These are phyloP conservation scores for Caenorhabditis sulstoni DNA, from an alignment of 2,888 invertebrate genomes.

Conservation along the genomic window DNA sequence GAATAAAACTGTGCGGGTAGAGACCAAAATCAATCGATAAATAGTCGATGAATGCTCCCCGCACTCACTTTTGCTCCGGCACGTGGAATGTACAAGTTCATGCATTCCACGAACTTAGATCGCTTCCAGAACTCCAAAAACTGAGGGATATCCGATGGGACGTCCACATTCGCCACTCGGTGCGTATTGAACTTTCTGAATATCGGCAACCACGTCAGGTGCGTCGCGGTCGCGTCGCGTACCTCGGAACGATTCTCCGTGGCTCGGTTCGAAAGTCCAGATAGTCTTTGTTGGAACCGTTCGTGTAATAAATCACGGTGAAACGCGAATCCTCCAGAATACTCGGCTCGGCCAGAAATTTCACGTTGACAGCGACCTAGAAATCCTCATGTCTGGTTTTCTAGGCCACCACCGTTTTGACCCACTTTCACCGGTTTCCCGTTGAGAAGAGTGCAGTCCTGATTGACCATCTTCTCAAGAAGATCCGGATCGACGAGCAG, in stretches of 20 bases:
- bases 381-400: not conserved
- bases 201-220: not conserved
- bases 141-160: slow-evolving; percentile 28
- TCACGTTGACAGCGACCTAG: slow-evolving; percentile 40
- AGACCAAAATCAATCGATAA: too few species aligned
- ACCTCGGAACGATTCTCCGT: slow-evolving; percentile 45
- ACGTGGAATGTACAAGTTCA: slow-evolving; percentile 33
- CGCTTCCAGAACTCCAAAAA: slow-evolving; percentile 49
- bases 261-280: slow-evolving; percentile 38
- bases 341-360: not conserved
- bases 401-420: not conserved
- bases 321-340: slow-evolving; percentile 18
- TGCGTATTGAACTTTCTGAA: slow-evolving; percentile 27
- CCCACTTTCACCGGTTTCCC: slow-evolving; percentile 12
- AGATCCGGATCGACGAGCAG: slow-evolving; percentile 22
- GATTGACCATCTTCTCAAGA: slow-evolving; percentile 7
- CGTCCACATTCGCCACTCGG: slow-evolving; percentile 6
- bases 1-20: too few species aligned
- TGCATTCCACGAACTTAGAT: slow-evolving; percentile 32
- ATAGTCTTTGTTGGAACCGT: slow-evolving; percentile 27
- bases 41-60: too few species aligned
- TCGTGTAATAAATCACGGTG: slow-evolving; percentile 22
- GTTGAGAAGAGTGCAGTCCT: not conserved
- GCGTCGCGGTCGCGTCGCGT: not conserved
- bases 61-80: slow-evolving; percentile 3